Evolutionary conservation across 2,888 invertebrate species (phyloP).

Genomic region (Nyleta sp.): DNA sequence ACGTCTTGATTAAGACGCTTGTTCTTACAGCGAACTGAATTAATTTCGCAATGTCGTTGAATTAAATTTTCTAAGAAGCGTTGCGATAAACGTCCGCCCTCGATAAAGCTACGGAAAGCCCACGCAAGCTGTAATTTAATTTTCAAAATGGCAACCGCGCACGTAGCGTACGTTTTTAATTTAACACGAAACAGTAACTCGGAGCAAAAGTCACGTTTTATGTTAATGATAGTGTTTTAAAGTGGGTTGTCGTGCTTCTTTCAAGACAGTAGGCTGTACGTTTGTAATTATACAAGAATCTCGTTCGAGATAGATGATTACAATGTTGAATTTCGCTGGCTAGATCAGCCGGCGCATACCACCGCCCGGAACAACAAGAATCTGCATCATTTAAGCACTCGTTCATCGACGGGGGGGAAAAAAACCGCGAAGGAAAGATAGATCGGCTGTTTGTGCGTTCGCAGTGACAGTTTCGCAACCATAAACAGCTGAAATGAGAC

Average conservation of each 20-base stretch:
- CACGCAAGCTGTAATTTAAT: conserved; percentile 32
- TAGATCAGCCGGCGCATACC: not conserved
- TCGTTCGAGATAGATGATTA: conserved; percentile 54
- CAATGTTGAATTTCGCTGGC: conserved; percentile 32
- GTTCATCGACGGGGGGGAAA: not conserved
- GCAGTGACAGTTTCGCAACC: conserved; percentile 5
- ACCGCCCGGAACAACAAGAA: too few relatives aligned
- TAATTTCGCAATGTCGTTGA: too few relatives aligned
- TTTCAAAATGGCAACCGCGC: conserved; percentile 35
- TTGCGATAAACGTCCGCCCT: too few relatives aligned
- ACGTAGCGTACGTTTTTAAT: conserved; percentile 44
- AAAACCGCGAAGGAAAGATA: not conserved
- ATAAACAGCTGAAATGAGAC: conserved; percentile 5
- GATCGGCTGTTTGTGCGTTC: too few relatives aligned
- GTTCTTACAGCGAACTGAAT: too few relatives aligned
- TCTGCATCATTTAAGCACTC: conserved; percentile 13
- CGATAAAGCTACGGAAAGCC: conserved; percentile 8
- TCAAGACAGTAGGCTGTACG: conserved; percentile 43
- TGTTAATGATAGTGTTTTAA: conserved; percentile 60
- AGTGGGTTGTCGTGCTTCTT: conserved; percentile 53
- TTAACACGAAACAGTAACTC: conserved; percentile 43
- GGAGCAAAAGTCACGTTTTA: conserved; percentile 59
- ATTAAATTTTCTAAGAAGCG: too few relatives aligned
- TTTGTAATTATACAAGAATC: conserved; percentile 57
- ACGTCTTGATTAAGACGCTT: too few relatives aligned